These are phyloP conservation scores for Calyptommatus sinebrachiatus DNA, from an alignment of 2,113 vertebrate species.

Conservation along the genomic window DNA sequence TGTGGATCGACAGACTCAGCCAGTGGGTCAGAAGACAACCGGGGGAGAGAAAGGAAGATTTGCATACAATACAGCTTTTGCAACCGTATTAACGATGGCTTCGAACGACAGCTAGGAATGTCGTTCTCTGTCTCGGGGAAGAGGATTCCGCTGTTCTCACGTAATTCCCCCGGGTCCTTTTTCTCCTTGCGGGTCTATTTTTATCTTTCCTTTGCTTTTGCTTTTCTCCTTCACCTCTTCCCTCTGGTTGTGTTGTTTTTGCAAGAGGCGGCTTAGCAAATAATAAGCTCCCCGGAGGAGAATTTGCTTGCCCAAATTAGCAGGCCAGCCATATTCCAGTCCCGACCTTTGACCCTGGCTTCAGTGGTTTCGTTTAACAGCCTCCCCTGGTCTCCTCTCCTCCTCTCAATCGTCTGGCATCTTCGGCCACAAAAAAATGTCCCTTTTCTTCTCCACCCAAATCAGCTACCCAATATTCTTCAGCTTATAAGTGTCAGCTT, in stretches of 20 bases:
- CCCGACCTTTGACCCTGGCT: too few species aligned
- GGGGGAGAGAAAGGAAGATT: neutral
- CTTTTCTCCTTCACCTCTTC: conserved; percentile 22
- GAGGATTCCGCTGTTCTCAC: neutral
- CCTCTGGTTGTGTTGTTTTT: neutral
- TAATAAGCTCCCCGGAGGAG: neutral
- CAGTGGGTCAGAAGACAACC: neutral
- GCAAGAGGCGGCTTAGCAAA: neutral
- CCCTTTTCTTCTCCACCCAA: neutral
- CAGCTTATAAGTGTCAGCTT: too few species aligned
- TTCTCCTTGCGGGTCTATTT: conserved; percentile 12
- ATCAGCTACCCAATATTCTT: too few species aligned
- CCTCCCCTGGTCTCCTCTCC: neutral
- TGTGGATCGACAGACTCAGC: neutral
- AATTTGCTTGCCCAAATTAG: neutral
- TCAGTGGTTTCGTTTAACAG: neutral
- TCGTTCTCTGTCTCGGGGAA: too few species aligned
- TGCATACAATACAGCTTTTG: neutral
- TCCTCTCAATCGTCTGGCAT: neutral
- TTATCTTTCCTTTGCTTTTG: conserved; percentile 22
- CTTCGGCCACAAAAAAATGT: neutral
- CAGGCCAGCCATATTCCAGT: neutral
- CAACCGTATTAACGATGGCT: neutral
- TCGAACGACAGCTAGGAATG: neutral
- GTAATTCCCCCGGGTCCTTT: conserved; percentile 8